Evolutionary conservation across 2,888 invertebrate species (phyloP), one percentile per base, ranked within the genome.

Genomic region (Leptura quadrifasciata): DNA sequence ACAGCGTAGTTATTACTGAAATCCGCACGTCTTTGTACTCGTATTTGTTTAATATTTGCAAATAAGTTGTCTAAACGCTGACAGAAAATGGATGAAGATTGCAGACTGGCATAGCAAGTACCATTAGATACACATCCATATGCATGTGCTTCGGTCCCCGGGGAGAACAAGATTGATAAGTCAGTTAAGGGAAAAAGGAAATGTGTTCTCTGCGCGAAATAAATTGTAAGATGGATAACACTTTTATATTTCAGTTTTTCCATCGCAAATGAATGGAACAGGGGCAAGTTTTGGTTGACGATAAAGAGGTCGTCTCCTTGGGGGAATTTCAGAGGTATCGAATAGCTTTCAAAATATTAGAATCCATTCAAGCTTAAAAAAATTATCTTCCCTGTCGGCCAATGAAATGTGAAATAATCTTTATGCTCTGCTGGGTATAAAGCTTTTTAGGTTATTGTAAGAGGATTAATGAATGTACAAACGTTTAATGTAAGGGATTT

Each of bases 41-140:
- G 35, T 35, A 10, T 35, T 35, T 35, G 35, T 35, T 76, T 27
- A 24, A 24, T 64, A 15, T 64, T 64, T 31, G 35, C 20, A 35
- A 64, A 24, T 64, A 47, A 64, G 64, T 64, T 47, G n/a, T 64
- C 31, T n/a, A 35, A 47, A 64, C 10, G 64, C n/a, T 64, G 64
- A 64, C 64, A 64, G 64, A 31, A 64, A 64, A 64, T 15, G 35
- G 35, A 64, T 31, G 64, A 8, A 64, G 9, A 35, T 39, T 31
- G 9, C 18, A 21, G 18, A 3, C 12, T 12, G 18, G 21, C 58
- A 20, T 12, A 21, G 21, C 15, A 12, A 58, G 21, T 18, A 21
- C 58, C 58, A 21, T 12, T 21, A 58, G 58, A 6, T 58, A 58
- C 20, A 58, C 58, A 21, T 58, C 9, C 35, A 58, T 58, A 20